Conservation (phyloP, 2,888 invertebrate genomes). For the Spodoptera exigua region DNA sequence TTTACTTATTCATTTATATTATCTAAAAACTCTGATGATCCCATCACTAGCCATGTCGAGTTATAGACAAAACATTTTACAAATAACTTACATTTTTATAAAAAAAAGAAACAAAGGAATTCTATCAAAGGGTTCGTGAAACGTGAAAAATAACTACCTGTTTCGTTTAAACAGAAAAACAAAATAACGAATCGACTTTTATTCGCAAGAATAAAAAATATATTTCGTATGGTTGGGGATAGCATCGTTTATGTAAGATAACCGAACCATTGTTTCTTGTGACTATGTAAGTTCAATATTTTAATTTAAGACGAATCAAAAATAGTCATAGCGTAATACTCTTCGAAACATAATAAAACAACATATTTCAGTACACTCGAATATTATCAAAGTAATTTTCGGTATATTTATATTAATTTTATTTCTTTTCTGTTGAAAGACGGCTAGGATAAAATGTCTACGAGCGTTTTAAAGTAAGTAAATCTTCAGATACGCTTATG, state of each 20-base stretch:
- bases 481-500: conserved; percentile 21
- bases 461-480: conserved; percentile 37
- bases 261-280: conserved; percentile 69
- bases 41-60: no score
- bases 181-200: conserved; percentile 28
- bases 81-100: background rate
- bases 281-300: conserved; percentile 66
- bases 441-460: conserved; percentile 11
- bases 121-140: conserved; percentile 21
- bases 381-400: conserved; percentile 4
- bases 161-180: conserved; percentile 9
- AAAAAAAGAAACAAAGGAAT: conserved; percentile 1
- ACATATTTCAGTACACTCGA: conserved; percentile 1
- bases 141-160: conserved; percentile 12
- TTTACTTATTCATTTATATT: no score
- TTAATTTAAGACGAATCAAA: conserved; percentile 35
- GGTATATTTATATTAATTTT: conserved; percentile 27
- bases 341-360: conserved; percentile 5
- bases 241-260: conserved; percentile 66
- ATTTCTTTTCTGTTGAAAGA: conserved; percentile 18
- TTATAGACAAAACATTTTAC: no score
- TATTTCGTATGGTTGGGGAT: no score
- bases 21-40: no score
- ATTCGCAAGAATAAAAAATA: conserved; percentile 58
- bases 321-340: conserved; percentile 17